These are phyloP conservation scores for Dioctria rufipes DNA, from an alignment of 2,888 invertebrate genomes.

Conservation along the genomic window DNA sequence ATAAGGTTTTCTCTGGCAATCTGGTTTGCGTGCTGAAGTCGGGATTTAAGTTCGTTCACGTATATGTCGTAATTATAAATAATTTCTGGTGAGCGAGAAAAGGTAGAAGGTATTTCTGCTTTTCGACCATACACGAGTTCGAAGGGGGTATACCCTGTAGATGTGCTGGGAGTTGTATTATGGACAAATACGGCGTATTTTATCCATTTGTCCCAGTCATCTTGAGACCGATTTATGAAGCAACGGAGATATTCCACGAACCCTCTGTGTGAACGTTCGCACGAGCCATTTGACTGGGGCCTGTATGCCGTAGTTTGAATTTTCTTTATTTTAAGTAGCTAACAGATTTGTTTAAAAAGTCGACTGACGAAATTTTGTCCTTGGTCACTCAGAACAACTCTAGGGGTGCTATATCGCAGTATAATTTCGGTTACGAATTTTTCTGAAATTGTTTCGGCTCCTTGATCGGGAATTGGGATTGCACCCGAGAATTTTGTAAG, in stretches of 20 bases:
- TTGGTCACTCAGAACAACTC: neutral
- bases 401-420: neutral
- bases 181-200: conserved; percentile 2
- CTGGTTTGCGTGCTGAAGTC: neutral
- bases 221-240: neutral
- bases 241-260: neutral
- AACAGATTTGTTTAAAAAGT: neutral
- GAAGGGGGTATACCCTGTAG: neutral
- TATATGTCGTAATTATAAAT: neutral
- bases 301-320: neutral
- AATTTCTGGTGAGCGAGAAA: neutral
- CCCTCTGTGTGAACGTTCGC: neutral
- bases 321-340: neutral
- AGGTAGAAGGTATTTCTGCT: neutral
- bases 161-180: neutral
- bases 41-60: neutral
- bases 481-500: neutral
- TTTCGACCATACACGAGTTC: neutral
- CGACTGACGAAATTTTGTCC: neutral
- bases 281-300: neutral
- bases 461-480: conserved; percentile 22
- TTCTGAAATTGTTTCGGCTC: neutral
- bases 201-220: neutral
- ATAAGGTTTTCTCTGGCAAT: too few species aligned
- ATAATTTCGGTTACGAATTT: neutral